phyloP scores from a whole-genome alignment of 2,797 vertebrate species.

The Pseudomugil gertrudae region DNA sequence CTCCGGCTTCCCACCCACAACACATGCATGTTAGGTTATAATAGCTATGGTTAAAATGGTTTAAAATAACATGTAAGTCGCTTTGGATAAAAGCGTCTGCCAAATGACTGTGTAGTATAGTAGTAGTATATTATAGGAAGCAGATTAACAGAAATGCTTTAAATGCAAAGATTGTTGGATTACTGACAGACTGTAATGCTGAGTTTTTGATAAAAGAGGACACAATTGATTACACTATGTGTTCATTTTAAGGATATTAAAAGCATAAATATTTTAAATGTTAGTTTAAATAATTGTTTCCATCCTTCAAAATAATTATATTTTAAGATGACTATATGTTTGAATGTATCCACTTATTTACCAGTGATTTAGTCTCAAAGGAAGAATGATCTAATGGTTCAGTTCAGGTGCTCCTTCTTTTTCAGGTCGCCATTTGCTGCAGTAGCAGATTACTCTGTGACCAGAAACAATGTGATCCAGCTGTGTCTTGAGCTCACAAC shows the following conservation, averaged over 20 bases:
- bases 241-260: not conserved
- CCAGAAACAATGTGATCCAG: slow-evolving; percentile 98
- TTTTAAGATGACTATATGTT: not conserved
- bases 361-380: slow-evolving; percentile 61
- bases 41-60: too few species aligned
- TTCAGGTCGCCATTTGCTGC: slow-evolving; percentile 97
- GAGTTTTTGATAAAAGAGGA: not conserved
- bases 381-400: slow-evolving; percentile 84
- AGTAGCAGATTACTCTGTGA: slow-evolving; percentile 97
- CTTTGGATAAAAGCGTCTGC: too few species aligned
- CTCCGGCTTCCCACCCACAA: too few species aligned
- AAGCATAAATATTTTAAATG: not conserved
- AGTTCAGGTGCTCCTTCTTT: slow-evolving; percentile 85
- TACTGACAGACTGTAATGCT: not conserved
- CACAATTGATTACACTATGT: not conserved
- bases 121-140: too few species aligned
- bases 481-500: slow-evolving; percentile 98
- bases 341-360: slow-evolving; percentile 36
- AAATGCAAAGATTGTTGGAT: not conserved
- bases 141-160: not conserved
- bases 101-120: too few species aligned
- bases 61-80: too few species aligned
- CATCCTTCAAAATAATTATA: not conserved
- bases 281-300: not conserved
- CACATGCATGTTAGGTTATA: too few species aligned